Base-by-base conservation (phyloP, 2,888 invertebrate species). In the Torymus aiolomorphi region DNA sequence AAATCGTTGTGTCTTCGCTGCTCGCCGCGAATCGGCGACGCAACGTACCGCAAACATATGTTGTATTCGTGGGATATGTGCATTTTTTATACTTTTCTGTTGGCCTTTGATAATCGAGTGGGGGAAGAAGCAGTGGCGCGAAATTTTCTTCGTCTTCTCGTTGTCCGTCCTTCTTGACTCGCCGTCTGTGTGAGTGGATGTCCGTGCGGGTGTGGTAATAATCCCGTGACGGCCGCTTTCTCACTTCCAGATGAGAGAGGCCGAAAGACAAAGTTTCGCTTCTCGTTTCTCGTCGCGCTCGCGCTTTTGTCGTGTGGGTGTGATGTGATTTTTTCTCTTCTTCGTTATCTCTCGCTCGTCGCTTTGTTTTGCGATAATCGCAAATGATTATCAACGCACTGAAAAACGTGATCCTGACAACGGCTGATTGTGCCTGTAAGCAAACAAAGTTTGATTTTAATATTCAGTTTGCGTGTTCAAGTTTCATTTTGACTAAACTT, bases 321-420 rank as follows among this genome's bases (percentile, higher is more conserved):
- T 42, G 42, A 42, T 42, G 42, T 42, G 49, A 70, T 16, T 54
- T 42, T 49, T 67, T 67, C 52, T 13, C 42, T 63, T 51, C 31
- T 18, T 31, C 24, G 31, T 59, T 77, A 69, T 24, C n/a, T 62
- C 63, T 56, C 52, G 10, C 54, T 67, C 73, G 54, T 57, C 49
- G 49, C 76, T 67, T 65, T 42, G 49, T 70, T 82, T 82, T 83
- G 82, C 82, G 76, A 84, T 83, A 73, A 78, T 81, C 71, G 78
- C 78, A 83, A 85, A 80, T 85, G 85, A 85, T 85, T 85, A 85
- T 85, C 84, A 81, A 84, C 84, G 85, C 85, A 83, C 63, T 80
- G 78, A 72, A 79, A 81, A 75, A 74, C 24, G 63, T 77, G 31
- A 74, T 67, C 65, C 76, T 74, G 63, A 62, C 61, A 70, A 69